A percentile compares a stretch with the other conserved stretches of the same genome.
Conservation (phyloP, 2,113 vertebrate species). For the Scopus umbretta region DNA sequence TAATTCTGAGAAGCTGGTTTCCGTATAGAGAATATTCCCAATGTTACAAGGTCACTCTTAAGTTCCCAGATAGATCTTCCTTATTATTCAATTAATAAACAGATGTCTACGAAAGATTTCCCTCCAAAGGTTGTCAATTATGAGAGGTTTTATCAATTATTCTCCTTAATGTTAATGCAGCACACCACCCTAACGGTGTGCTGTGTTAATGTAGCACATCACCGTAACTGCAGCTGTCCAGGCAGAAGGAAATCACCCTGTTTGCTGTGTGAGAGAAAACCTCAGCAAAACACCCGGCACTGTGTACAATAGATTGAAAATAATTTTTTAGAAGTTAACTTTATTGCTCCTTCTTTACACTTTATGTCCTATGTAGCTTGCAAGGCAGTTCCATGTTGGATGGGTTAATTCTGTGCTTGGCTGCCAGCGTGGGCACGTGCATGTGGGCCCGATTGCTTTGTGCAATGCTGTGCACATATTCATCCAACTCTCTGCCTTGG, state of each 20-base stretch:
- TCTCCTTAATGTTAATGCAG: background rate
- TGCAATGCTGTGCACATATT: too few relatives aligned
- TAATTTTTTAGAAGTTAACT: background rate
- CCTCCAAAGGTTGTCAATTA: background rate
- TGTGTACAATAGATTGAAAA: background rate
- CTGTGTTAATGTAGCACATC: background rate
- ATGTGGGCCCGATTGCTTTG: background rate
- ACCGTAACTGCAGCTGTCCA: background rate
- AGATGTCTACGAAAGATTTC: background rate
- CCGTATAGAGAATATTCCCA: fast-evolving
- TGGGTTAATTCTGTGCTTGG: background rate
- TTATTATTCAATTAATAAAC: background rate
- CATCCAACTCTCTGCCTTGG: background rate
- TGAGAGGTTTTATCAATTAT: background rate
- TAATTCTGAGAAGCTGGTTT: background rate
- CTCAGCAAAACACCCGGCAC: background rate
- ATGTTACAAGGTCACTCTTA: background rate
- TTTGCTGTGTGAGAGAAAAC: background rate
- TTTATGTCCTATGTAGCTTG: fast-evolving
- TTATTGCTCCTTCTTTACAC: background rate
- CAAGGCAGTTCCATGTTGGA: background rate
- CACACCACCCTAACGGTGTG: too few relatives aligned
- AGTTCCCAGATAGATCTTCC: background rate
- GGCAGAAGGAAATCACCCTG: background rate
- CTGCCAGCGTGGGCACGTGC: background rate